Percentiles rank a stretch among this genome's conserved stretches.
Evolutionary conservation across 2,113 vertebrate genomes (phyloP).

Genomic region (Grammomys surdaster): DNA sequence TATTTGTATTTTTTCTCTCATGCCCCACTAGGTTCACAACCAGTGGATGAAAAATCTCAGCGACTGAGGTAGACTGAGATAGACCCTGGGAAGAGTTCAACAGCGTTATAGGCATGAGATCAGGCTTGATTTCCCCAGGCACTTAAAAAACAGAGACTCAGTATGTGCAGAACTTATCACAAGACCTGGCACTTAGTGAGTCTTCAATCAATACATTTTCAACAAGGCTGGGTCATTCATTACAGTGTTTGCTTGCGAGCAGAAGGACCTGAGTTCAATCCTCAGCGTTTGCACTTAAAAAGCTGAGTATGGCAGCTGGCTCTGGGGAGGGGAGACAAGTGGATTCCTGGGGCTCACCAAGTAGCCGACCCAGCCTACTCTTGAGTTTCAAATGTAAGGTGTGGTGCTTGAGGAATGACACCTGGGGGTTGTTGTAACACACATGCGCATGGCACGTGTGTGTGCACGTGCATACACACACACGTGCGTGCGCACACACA

Average conservation of each 20-base stretch:
- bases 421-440: background rate
- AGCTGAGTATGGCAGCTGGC: too few species aligned
- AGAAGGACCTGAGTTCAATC: background rate
- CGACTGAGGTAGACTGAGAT: fast-evolving
- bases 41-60: background rate
- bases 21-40: background rate
- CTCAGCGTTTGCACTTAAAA: background rate
- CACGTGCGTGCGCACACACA: background rate
- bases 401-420: background rate
- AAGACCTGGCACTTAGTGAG: background rate
- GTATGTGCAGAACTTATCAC: background rate
- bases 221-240: background rate
- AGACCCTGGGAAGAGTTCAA: background rate
- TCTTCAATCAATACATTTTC: background rate
- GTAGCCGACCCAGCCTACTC: background rate
- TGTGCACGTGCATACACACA: too few species aligned
- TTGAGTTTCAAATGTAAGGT: background rate
- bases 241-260: background rate
- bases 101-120: fast-evolving
- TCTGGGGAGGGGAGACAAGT: background rate
- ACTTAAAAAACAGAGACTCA: background rate
- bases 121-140: background rate
- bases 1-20: too few species aligned
- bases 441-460: background rate
- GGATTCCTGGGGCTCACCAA: background rate